Evolutionary conservation across 2,888 invertebrate genomes (phyloP).

Genomic region (Spicauda simplicius): DNA sequence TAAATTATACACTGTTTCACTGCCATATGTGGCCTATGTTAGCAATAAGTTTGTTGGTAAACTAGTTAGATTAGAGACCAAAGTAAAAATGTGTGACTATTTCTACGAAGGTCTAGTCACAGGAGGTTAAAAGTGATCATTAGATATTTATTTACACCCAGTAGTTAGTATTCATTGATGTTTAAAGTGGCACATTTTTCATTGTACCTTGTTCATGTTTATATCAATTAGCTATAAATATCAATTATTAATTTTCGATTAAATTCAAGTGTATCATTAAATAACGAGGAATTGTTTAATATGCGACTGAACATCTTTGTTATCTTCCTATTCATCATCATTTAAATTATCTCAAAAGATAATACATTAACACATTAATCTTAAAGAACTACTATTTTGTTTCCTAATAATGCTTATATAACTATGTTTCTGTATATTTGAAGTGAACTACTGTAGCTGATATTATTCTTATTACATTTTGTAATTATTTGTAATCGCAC

Average conservation of each 20-base stretch:
- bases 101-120: slow-evolving; percentile 73
- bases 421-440: slow-evolving; percentile 39
- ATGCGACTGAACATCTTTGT: background rate
- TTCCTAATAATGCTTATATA: slow-evolving; percentile 25
- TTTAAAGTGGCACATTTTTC: slow-evolving; percentile 10
- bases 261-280: background rate
- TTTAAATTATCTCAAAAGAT: background rate
- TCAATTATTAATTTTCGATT: background rate
- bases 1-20: slow-evolving; percentile 54
- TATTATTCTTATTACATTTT: slow-evolving; percentile 31
- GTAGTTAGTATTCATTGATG: slow-evolving; percentile 22
- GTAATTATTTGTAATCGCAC: slow-evolving; percentile 43
- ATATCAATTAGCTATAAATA: background rate
- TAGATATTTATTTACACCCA: slow-evolving; percentile 63
- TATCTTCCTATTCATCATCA: background rate
- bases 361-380: background rate
- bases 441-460: slow-evolving; percentile 35
- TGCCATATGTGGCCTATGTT: slow-evolving; percentile 74
- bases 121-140: slow-evolving; percentile 56
- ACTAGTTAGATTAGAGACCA: slow-evolving; percentile 71
- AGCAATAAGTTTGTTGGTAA: slow-evolving; percentile 38
- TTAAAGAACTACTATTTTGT: slow-evolving; percentile 8
- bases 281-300: slow-evolving; percentile 2
- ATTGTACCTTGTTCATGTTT: slow-evolving; percentile 16
- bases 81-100: slow-evolving; percentile 71